Evolutionary conservation across 2,888 invertebrate species (phyloP).

Genomic region (Agapostemon virescens): DNA sequence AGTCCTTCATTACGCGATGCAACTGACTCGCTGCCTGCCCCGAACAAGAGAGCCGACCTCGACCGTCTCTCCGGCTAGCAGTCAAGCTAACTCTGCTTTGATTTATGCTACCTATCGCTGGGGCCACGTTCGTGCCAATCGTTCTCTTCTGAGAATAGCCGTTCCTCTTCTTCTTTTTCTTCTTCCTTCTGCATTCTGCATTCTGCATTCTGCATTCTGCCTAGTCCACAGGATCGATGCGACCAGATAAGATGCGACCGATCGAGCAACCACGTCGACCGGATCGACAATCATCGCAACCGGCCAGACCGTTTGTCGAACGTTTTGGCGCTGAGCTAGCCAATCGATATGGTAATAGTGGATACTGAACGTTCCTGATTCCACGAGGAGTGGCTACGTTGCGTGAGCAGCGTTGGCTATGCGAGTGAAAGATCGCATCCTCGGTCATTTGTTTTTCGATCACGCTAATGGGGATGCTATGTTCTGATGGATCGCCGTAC

Average conservation of each 20-base stretch:
- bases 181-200: not conserved
- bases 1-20: conserved; percentile 58
- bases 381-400: conserved; percentile 33
- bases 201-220: not conserved
- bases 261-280: not conserved
- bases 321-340: conserved; percentile 1
- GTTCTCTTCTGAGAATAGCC: conserved; percentile 6
- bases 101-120: conserved; percentile 28
- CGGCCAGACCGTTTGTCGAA: not conserved
- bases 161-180: not conserved
- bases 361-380: conserved; percentile 35
- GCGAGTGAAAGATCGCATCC: conserved; percentile 12
- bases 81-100: conserved; percentile 26
- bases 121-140: conserved; percentile 13
- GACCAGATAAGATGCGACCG: not conserved
- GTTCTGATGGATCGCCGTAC: not conserved
- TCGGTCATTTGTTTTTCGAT: conserved; percentile 1
- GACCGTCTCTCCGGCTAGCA: conserved; percentile 5
- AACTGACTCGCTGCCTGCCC: conserved; percentile 35
- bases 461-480: not conserved
- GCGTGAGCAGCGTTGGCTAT: conserved; percentile 32
- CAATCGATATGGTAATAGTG: conserved; percentile 29
- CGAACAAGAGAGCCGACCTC: conserved; percentile 35
- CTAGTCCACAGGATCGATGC: not conserved
- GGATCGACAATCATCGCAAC: not conserved